Evolutionary conservation across 1,140 invertebrate species (phyloP).

Genomic region (Euborellia annulipes): DNA sequence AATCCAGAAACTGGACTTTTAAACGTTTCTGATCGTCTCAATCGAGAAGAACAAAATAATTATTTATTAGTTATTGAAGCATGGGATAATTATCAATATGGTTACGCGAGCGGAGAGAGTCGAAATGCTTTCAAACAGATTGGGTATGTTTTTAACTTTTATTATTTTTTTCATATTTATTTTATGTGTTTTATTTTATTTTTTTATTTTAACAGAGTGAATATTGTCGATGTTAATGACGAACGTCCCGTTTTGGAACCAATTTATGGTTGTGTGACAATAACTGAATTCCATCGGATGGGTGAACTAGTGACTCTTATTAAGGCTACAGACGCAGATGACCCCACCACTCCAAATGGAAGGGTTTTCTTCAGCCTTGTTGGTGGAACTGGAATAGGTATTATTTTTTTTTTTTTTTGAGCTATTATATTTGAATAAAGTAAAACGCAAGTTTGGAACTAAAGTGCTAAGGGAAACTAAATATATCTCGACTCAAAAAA

Average conservation of each 20-base stretch:
- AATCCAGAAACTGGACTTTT: conserved; percentile 70
- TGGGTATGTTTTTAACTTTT: conserved; percentile 37
- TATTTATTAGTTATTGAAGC: conserved; percentile 80
- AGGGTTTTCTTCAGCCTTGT: conserved; percentile 52
- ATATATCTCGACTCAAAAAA: too few relatives aligned
- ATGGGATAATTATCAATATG: conserved; percentile 90
- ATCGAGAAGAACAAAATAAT: conserved; percentile 57
- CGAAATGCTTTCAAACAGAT: conserved; percentile 85
- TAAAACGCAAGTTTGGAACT: too few relatives aligned
- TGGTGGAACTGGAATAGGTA: conserved; percentile 58
- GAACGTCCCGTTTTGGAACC: conserved; percentile 57
- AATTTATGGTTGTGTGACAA: conserved; percentile 43
- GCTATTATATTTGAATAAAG: too few relatives aligned
- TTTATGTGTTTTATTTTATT: background rate
- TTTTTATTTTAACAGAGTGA: conserved; percentile 28
- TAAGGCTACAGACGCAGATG: conserved; percentile 66
- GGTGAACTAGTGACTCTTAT: conserved; percentile 56
- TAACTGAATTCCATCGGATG: conserved; percentile 79
- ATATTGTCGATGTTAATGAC: conserved; percentile 71
- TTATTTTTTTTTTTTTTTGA: conserved; percentile 7
- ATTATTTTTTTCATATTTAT: background rate
- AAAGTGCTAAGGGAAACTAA: too few relatives aligned
- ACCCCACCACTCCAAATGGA: conserved; percentile 61
- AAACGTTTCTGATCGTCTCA: conserved; percentile 60
- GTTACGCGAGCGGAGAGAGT: conserved; percentile 75